Evolutionary conservation across 2,888 invertebrate genomes (phyloP), one percentile per base, ranked within the genome.

Genomic region (Calliphora vomitoria): DNA sequence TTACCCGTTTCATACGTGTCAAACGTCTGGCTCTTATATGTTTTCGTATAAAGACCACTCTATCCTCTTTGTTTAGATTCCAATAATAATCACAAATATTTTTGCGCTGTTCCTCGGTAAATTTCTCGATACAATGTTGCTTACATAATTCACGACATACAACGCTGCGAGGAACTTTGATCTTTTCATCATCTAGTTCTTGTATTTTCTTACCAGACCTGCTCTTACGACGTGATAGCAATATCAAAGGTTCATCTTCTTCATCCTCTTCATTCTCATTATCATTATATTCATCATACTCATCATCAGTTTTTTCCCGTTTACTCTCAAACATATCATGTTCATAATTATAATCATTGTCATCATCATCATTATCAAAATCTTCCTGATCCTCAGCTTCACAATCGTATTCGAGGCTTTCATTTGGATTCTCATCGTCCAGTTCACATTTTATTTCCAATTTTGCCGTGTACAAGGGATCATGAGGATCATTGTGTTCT

Each of bases 81-180:
- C 18, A n/a, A 41, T 58, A 35, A 35, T 35, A 60, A 8, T 35
- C 89, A 60, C 87, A 89, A n/a, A 88, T 50, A 25, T 62, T 10
- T 5, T 35, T 60, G 0, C 89, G 78, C 38, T 85, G 85, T 20
- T 74, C 64, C 25, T 82, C 47, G 25, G 62, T 78, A 62, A 89
- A 85, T 47, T 83, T 79, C 10, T 71, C 60, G 1, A 25, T 58
- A 38, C 89, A 88, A 68, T 87, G 82, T 55, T 87, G 88, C 20
- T 81, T 85, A 38, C 89, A 89, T 6, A 78, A 82, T 2, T 66
- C 71, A 13, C 75, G 68, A 66, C 89, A 89, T 47, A 11, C 25
- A 8, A 44, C 75, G 5, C 15, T 38, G 0, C 47, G 20, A 10
- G 68, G 62, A 8, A 11, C 13, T 69, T 58, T 74, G 15, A 58